Evolutionary conservation across 2,797 vertebrate genomes (phyloP), one percentile per base, ranked within the genome.

Genomic region (Melanotaenia maccullochi): DNA sequence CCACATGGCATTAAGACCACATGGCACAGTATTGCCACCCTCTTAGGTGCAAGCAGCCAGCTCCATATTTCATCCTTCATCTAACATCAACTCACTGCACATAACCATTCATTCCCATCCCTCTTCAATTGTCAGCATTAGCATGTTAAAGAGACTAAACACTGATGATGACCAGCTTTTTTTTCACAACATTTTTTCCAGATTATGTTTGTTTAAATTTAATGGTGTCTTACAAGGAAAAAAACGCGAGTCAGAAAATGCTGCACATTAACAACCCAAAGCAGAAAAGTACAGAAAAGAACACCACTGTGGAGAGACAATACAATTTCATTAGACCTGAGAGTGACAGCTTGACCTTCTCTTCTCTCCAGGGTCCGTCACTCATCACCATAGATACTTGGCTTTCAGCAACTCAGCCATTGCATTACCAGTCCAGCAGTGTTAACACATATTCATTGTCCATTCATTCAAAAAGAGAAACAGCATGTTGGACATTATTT

Each of bases 321-420:
- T 42, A 38, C 71, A 61, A 28, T 84, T 85, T 83, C 24, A 60
- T 79, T 60, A 73, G 66, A 79, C 73, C 78, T 13, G 56, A 79
- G 66, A 68, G 68, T 78, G 87, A 87, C 87, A 76, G 78, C 64
- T 75, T 90, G 89, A 92, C 92, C 90, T 91, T 92, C 79, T 89
- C 80, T 55, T 54, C 76, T 75, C 74, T 77, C 70, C 76, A 0
- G 74, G 75, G 69, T 69, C 75, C 25, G 32, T 55, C 79, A 74
- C 79, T 87, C 85, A 81, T 87, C 87, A 76, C 83, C 81, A 75
- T 82, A 83, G 81, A 77, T 81, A 90, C 83, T 66, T 60, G 8
- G 65, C 76, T 75, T 72, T 68, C 58, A 8, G 85, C 71, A 78
- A 82, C 78, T 66, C 62, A 52, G 55, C 44, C 54, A 9, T 49